Evolutionary conservation across 2,797 vertebrate species (phyloP), one percentile per base, ranked within the genome.

Genomic region (Xyrichtys novacula): DNA sequence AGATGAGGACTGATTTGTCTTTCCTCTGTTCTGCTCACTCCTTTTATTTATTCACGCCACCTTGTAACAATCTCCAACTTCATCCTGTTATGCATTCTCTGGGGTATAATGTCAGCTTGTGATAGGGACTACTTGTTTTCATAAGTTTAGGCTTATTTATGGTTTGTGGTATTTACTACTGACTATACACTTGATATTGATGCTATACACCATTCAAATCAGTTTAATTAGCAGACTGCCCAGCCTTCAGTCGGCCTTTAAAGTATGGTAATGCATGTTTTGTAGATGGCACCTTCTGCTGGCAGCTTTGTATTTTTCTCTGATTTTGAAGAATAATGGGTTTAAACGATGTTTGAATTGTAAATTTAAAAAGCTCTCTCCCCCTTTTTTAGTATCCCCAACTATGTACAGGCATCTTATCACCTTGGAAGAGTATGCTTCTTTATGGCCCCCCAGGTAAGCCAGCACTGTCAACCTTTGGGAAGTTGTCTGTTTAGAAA

Each of bases 381-480:
- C 15, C 71, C 2, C 62, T 8, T 76, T 76, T 67, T 0, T 64
- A 98, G 97, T 98, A 98, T 60, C 97, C 98, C 0, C 94, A 97
- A 77, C 90, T 99, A 1, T 99, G 99, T 26, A 97, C 96, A 17
- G 98, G 97, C 26, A 96, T 98, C 80, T 90, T 98, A 39, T 97
- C 96, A 12, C 97, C 97, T 3, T 99, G 97, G 97, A 99, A 98
- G 86, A 96, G 96, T 43, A 90, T 99, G 26, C 83, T 99, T 76
- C 93, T 99, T 0, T 98, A 98, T 0, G 97, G 97, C 32, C 96
- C 97, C 43, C 97, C 98, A 90, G 97, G 97, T 97, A 77, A 71
- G 17, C 15, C 3, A 19, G 7, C 34, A 15, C 1, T 44, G 7
- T 36, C 25, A 42, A 49, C 11, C 20, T 43, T 49, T 0, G 0